Percentiles rank a stretch among this genome's conserved stretches.
Conservation (phyloP, 2,888 invertebrate genomes). For the Netelia inedita region DNA sequence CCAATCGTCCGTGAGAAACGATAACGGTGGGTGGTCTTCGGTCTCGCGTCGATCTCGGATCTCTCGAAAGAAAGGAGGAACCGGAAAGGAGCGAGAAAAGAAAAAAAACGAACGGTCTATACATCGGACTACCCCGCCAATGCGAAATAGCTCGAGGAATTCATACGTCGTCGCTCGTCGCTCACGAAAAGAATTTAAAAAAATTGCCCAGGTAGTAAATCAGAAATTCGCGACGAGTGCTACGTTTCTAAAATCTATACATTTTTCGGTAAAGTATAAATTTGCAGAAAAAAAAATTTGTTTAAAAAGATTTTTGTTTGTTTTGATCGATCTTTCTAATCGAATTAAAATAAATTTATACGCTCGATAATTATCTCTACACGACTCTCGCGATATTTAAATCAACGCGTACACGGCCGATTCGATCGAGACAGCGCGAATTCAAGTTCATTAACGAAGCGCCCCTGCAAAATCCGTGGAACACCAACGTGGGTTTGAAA, state of each 20-base stretch:
- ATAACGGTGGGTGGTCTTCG: constrained; percentile 33
- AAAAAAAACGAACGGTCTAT: neutral
- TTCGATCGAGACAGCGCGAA: constrained; percentile 5
- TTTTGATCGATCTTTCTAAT: no score
- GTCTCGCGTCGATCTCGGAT: constrained; percentile 21
- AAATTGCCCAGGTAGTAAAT: no score
- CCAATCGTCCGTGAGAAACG: constrained; percentile 39
- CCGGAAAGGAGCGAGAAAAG: neutral
- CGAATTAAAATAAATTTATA: constrained; percentile 10
- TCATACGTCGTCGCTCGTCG: no score
- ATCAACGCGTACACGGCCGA: constrained; percentile 5
- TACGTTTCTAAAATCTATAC: no score
- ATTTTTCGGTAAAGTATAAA: no score
- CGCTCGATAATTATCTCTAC: neutral
- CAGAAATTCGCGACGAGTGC: no score
- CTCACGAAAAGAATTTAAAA: no score
- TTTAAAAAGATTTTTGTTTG: no score
- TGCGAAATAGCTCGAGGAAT: no score
- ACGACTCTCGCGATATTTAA: neutral
- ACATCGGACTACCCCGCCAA: neutral
- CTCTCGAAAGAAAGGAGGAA: constrained; percentile 29
- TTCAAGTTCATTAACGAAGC: constrained; percentile 62
- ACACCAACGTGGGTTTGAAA: constrained; percentile 40
- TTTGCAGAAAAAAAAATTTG: no score
- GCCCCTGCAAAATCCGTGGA: constrained; percentile 28